phyloP scores from a whole-genome alignment of 2,888 invertebrate genomes.

The Phlogophora meticulosa region DNA sequence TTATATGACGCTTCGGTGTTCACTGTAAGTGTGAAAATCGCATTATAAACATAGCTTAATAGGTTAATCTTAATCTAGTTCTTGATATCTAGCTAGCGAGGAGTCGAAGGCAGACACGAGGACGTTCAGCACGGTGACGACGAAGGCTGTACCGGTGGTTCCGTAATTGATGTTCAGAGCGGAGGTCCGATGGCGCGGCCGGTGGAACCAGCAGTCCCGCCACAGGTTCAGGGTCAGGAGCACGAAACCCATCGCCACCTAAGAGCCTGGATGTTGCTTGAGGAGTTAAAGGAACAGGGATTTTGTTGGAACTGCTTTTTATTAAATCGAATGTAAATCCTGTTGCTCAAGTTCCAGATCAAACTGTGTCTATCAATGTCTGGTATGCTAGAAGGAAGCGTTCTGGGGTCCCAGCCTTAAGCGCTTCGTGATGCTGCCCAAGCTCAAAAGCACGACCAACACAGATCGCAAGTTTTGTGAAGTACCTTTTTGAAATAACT shows the following conservation, averaged over 20 bases:
- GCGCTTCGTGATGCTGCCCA: neutral
- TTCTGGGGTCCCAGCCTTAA: neutral
- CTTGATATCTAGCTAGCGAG: slow-evolving; percentile 90
- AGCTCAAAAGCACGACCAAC: too few relatives aligned
- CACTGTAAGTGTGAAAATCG: neutral
- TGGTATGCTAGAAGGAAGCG: neutral
- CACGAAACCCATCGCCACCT: slow-evolving; percentile 95
- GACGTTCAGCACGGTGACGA: slow-evolving; percentile 94
- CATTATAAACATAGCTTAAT: neutral
- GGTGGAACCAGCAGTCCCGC: slow-evolving; percentile 94
- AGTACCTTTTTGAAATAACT: neutral
- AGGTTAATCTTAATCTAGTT: slow-evolving; percentile 76
- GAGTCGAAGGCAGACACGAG: slow-evolving; percentile 95
- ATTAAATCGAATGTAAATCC: neutral
- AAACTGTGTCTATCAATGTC: neutral
- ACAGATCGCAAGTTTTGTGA: too few relatives aligned
- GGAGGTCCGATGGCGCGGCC: slow-evolving; percentile 93
- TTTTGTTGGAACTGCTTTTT: neutral
- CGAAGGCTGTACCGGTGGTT: slow-evolving; percentile 93
- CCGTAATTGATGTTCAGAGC: slow-evolving; percentile 93
- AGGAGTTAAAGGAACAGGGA: slow-evolving; percentile 26
- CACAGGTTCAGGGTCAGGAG: slow-evolving; percentile 94
- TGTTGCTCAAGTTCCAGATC: neutral
- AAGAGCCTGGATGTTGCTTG: slow-evolving; percentile 58
- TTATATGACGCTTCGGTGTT: neutral